A percentile compares a stretch with the other conserved stretches of the same genome.
phyloP scores from a whole-genome alignment of 2,797 vertebrate species.

The Argya squamiceps region DNA sequence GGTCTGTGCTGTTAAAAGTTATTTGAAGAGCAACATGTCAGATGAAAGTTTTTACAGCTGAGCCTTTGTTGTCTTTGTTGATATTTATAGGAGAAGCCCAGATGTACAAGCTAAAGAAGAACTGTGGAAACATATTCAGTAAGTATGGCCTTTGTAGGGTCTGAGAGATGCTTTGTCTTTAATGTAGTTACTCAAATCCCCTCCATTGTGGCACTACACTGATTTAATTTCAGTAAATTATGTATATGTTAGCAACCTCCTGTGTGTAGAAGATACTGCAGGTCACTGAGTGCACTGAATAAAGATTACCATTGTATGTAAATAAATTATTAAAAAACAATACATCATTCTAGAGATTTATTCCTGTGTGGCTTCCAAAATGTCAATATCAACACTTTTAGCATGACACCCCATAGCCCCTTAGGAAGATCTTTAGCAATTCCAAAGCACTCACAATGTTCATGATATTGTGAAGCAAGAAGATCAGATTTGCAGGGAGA shows the following conservation, averaged over 20 bases:
- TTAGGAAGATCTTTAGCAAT: neutral
- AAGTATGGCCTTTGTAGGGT: constrained; percentile 57
- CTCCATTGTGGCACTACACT: neutral
- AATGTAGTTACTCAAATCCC: neutral
- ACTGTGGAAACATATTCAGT: constrained; percentile 92
- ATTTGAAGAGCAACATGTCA: neutral
- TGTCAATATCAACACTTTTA: neutral
- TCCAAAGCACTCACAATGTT: neutral
- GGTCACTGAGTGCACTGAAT: neutral
- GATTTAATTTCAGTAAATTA: neutral
- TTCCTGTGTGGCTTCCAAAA: neutral
- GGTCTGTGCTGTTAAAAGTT: neutral
- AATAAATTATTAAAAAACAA: neutral
- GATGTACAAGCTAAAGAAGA: constrained; percentile 88
- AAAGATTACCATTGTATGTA: neutral
- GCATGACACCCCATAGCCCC: neutral
- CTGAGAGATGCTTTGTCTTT: neutral
- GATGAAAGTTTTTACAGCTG: neutral
- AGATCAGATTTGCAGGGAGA: neutral
- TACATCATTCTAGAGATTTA: neutral
- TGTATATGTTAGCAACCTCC: neutral
- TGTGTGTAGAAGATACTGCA: neutral
- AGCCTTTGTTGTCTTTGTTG: constrained; percentile 12
- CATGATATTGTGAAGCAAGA: neutral
- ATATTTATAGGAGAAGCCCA: constrained; percentile 83